Evolutionary conservation across 2,113 vertebrate species (phyloP), one percentile per base, ranked within the genome.

Genomic region (Alectura lathami): DNA sequence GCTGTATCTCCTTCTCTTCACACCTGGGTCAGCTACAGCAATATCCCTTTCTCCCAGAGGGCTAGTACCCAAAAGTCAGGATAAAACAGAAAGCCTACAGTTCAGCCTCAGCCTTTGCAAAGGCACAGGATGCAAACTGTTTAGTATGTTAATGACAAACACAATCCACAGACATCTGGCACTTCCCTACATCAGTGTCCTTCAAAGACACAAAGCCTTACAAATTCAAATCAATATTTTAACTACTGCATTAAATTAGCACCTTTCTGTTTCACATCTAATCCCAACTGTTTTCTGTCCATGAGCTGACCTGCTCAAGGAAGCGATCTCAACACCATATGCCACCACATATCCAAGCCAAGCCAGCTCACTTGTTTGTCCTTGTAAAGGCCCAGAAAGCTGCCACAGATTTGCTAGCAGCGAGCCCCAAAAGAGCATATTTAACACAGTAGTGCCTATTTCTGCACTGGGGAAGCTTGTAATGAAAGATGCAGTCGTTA

Each of bases 211-310:
- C 78, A 93, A 73, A 94, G 67, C 89, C 50, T 92, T 89, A 89
- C 53, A 86, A 64, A 94, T 95, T 93, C 84, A 95, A 97, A 94
- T 91, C 86, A 80, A 47, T 94, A 94, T 92, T 89, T 92, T 85
- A 91, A 77, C 54, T 76, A 45, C 67, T 59, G 75, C 91, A 95
- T 89, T 85, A 79, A 94, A 95, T 96, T 95, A 96, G 81, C 91
- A 77, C 69, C 54, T 94, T 66, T 91, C 81, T 89, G 93, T 87
- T 94, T 66, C 42, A 5, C 54, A 89, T 93, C 78, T 88, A 94
- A 86, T 90, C 86, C 89, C 74, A 92, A 69, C 81, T 94, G 94
- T 79, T 93, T 95, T 75, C 77, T 10, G 11, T 92, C 74, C 93
- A 80, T 11, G 2, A 27, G 21, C 45, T 92, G 93, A 94, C 91